Conservation (phyloP, 2,113 vertebrate species). For the Excalfactoria chinensis region DNA sequence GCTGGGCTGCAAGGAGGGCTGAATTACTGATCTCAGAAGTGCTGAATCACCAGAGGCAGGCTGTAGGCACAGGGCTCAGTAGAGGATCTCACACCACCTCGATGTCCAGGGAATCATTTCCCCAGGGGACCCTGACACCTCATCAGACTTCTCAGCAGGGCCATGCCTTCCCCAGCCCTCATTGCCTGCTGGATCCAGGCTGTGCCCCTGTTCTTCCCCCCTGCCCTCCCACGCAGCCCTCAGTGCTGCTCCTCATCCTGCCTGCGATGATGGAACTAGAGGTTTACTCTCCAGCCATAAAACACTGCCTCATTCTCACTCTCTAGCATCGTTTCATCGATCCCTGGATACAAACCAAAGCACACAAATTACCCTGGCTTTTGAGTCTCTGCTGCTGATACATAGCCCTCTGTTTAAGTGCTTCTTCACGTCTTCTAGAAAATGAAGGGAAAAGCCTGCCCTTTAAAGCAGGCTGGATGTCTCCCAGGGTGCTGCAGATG, state of each 20-base stretch:
- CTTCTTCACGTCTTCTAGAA: neutral
- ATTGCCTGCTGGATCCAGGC: neutral
- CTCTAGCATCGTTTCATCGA: neutral
- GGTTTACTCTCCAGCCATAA: neutral
- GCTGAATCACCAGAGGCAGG: neutral
- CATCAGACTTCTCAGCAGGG: neutral
- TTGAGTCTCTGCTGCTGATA: neutral
- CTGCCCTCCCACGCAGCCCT: neutral
- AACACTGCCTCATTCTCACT: neutral
- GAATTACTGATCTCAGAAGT: neutral
- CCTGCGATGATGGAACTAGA: neutral
- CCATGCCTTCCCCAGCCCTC: neutral
- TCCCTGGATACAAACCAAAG: slow-evolving; percentile 17
- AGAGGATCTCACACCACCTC: neutral
- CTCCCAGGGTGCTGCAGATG: neutral
- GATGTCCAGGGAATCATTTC: neutral
- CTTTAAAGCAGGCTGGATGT: neutral
- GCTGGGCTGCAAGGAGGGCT: accelerated
- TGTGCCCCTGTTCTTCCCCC: neutral
- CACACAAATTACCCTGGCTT: neutral
- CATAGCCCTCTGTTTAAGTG: neutral
- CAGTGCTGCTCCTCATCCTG: neutral
- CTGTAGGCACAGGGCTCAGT: neutral
- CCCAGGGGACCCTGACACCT: too few relatives aligned
- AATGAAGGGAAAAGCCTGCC: neutral